Base-by-base conservation (phyloP, 2,113 vertebrate genomes). In the Ophiodon elongatus region DNA sequence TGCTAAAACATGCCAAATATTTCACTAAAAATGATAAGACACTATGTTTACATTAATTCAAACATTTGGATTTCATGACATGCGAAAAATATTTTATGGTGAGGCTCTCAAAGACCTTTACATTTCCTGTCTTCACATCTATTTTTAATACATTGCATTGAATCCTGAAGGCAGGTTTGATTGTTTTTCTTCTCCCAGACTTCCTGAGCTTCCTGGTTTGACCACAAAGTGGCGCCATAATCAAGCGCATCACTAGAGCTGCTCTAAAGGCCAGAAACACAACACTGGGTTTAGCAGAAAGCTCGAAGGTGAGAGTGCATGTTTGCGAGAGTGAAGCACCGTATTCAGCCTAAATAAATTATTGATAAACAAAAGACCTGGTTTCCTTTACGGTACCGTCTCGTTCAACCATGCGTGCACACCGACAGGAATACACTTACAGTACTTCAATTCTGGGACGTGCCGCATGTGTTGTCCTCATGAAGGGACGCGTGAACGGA, bases 221-320 rank as follows among this genome's bases (percentile, higher is more conserved):
- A 79, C 89, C 89, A 92, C 89, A 84, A 1, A n/a, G 76, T 73
- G 91, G 88, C 31, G 39, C 78, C 82, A 91, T 13, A 84, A 8
- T 71, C 77, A 33, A 27, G 59, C 56, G 6, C 15, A 72, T 82
- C 59, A 73, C 8, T 33, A 5, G 14, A 59, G 31, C 29, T 57
- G 6, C n/a, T 56, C 17, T 7, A 8, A n/a, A 59, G n/a, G 23
- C 13, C 52, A 80, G 11, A 76, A n/a, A 66, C 5, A 19, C 8
- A 54, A 31, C 15, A 27, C 5, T 1, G n/a, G 2, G 17, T 23
- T 54, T 3, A 19, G 3, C 19, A 33, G 4, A 50, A n/a, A 52
- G n/a, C 17, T 17, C 25, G n/a, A 31, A 41, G 2, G 25, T 4
- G 19, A 63, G 4, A 19, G 17, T 45, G 2, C 29, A 23, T 11